phyloP scores from a whole-genome alignment of 1,140 invertebrate species.

The Drosophila orosa region DNA sequence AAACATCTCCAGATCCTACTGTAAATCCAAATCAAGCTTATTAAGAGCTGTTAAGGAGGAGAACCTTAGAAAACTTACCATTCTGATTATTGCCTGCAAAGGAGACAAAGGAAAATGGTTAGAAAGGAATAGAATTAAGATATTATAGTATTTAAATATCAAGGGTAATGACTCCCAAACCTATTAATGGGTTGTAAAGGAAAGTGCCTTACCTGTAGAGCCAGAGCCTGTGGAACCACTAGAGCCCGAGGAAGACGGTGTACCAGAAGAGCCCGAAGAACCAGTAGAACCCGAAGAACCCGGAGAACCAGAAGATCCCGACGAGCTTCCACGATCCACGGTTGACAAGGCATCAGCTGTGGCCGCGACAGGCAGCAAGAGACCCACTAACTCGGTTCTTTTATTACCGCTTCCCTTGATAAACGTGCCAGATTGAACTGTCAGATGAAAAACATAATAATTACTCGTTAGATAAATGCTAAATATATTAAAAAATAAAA shows the following conservation, averaged over 20 bases:
- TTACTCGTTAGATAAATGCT: background rate
- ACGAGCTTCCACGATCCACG: background rate
- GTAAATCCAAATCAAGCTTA: background rate
- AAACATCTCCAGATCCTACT: background rate
- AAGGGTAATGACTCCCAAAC: background rate
- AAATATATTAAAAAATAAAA: background rate
- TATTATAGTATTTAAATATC: background rate
- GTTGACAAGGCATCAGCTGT: background rate
- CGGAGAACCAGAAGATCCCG: background rate
- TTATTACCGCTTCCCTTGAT: background rate
- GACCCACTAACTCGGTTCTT: background rate
- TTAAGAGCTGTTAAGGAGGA: background rate
- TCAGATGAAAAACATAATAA: background rate
- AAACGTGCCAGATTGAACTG: slow-evolving; percentile 1
- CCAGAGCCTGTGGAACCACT: background rate
- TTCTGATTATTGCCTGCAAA: background rate
- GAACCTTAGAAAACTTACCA: background rate
- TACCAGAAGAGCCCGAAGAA: background rate
- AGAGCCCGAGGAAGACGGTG: background rate
- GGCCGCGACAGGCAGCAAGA: background rate
- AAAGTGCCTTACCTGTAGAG: background rate
- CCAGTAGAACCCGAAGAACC: background rate
- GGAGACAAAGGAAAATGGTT: background rate
- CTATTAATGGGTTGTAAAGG: background rate
- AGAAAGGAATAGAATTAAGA: too few relatives aligned